Evolutionary conservation across 2,113 vertebrate genomes (phyloP).

Genomic region (Jaculus jaculus): DNA sequence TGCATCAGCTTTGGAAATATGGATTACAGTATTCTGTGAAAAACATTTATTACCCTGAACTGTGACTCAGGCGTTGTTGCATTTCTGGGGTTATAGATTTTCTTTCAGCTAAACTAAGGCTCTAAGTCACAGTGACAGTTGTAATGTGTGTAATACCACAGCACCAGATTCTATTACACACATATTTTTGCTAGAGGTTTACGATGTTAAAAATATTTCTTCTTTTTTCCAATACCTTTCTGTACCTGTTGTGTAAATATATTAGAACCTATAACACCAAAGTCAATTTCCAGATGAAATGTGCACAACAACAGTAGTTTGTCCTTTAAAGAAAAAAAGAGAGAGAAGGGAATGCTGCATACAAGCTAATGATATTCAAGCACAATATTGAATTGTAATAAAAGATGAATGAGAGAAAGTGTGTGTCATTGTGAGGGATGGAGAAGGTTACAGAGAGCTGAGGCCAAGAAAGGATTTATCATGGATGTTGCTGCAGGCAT

Average conservation of each 20-base stretch:
- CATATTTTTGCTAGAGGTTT: conserved; percentile 91
- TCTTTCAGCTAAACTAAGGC: conserved; percentile 91
- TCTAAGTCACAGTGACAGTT: conserved; percentile 90
- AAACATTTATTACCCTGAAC: conserved; percentile 90
- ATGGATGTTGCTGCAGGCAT: conserved; percentile 85
- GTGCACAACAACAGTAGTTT: conserved; percentile 82
- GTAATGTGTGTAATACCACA: conserved; percentile 90
- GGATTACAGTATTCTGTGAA: conserved; percentile 88
- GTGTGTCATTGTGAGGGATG: conserved; percentile 88
- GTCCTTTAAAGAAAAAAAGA: conserved; percentile 71
- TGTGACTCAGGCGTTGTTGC: conserved; percentile 88
- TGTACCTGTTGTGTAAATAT: conserved; percentile 89
- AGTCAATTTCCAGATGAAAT: conserved; percentile 89
- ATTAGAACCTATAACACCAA: conserved; percentile 85
- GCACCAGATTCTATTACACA: conserved; percentile 90
- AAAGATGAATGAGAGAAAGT: conserved; percentile 90
- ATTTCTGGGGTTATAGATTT: conserved; percentile 90
- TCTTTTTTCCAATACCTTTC: conserved; percentile 85
- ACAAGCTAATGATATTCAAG: conserved; percentile 87
- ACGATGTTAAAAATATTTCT: conserved; percentile 89
- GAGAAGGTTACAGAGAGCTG: conserved; percentile 87
- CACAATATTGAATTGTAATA: conserved; percentile 90
- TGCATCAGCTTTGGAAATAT: conserved; percentile 89
- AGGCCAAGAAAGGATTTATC: conserved; percentile 87
- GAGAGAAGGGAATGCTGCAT: conserved; percentile 47